Conservation (phyloP, 1,140 invertebrate species). For the Ephestia elutella region DNA sequence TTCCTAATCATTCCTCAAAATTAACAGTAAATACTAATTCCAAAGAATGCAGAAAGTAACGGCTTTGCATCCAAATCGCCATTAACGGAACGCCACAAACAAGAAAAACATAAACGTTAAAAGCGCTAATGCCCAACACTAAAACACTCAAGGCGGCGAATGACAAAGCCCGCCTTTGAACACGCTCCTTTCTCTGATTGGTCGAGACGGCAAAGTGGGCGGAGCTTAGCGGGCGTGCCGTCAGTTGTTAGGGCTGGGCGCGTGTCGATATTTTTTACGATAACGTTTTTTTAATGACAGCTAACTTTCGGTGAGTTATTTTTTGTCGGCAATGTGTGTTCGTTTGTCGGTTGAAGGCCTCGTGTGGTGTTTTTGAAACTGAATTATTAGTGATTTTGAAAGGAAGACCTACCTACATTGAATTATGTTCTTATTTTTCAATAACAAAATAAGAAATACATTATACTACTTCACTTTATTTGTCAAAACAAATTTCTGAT, state of each 20-base stretch:
- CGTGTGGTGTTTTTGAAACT: no score
- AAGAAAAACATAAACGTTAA: conserved; percentile 53
- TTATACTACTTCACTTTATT: no score
- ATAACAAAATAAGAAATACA: no score
- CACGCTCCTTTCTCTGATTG: conserved; percentile 34
- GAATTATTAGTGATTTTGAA: no score
- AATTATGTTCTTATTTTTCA: no score
- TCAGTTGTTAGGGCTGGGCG: conserved; percentile 43
- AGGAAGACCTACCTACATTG: no score
- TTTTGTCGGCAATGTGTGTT: neutral
- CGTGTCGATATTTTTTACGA: conserved; percentile 61
- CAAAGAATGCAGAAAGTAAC: conserved; percentile 20
- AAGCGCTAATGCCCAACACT: conserved; percentile 62
- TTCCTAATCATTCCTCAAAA: neutral
- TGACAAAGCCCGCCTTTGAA: conserved; percentile 32
- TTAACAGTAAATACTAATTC: neutral
- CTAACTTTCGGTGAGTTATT: neutral
- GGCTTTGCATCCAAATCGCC: conserved; percentile 48
- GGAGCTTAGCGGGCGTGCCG: conserved; percentile 38
- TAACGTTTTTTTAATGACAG: conserved; percentile 7
- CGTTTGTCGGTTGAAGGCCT: no score
- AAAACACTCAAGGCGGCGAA: conserved; percentile 48
- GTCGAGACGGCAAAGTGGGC: conserved; percentile 40
- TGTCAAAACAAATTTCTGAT: no score
- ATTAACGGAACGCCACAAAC: conserved; percentile 25